Base-by-base conservation (phyloP, 2,888 invertebrate genomes). In the Alloplasta piceator region DNA sequence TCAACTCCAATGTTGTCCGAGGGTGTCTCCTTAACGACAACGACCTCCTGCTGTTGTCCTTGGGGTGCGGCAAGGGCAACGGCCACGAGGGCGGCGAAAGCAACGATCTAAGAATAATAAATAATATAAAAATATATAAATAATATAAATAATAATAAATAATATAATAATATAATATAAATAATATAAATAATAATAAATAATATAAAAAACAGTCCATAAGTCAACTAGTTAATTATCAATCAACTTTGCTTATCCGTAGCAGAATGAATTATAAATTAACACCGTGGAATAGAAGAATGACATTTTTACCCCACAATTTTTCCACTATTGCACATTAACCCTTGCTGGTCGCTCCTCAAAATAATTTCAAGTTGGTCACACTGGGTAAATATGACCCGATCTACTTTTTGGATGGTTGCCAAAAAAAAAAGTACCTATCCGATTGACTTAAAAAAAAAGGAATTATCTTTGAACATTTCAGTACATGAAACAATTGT, bases 1-100 rank as follows among this genome's bases (percentile, higher is more conserved):
- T 84, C 89, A 12, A 90, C 7, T 1, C 90, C 91, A 39, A 88
- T 89, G 83, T 91, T 90, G 81, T 90, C 84, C 3, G 80, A 83
- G 2, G 84, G 87, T 0, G 83, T 85, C 39, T 90, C 87, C 36
- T 87, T 87, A 0, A 89, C 83, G 10, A 90, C 4, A 0, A 85
- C 78, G 0, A 86, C 84, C 0, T 77, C 70, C 3, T 80, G 26
- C 2, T 70, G 66, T 7, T 55, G 78, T 1, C 64, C 73, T 39
- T 84, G 85, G n/a, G 90, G 87, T 0, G 85, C 87, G 6, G 90
- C 89, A 6, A 86, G 70, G 10, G 85, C 88, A 10, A 86, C 85
- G 50, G 86, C 90, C 72, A 88, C 82, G 39, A 88, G 70, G 74
- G 87, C 86, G 71, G 86, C 87, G 71, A 89, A 71, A 63, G 81